Evolutionary conservation across 2,113 vertebrate genomes (phyloP).

Genomic region (Psophia crepitans): DNA sequence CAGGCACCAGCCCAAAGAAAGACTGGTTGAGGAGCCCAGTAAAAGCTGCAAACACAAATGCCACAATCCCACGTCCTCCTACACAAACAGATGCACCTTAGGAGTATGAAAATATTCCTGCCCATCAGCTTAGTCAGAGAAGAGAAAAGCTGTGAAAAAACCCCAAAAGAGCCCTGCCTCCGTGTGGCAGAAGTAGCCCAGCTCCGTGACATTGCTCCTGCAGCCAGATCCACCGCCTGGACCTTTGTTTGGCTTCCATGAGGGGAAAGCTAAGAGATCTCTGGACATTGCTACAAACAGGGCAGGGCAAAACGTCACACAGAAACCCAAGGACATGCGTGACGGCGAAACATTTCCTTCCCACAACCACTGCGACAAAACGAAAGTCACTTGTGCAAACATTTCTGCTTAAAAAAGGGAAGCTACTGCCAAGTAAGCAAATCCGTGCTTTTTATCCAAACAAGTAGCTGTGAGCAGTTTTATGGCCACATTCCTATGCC

Average conservation of each 20-base stretch:
- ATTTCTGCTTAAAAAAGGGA: background rate
- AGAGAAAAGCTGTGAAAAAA: conserved; percentile 10
- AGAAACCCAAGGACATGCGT: background rate
- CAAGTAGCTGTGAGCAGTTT: conserved; percentile 36
- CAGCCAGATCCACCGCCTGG: background rate
- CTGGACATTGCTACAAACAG: background rate
- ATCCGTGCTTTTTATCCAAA: conserved; percentile 28
- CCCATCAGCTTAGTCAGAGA: conserved; percentile 43
- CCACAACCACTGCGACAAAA: background rate
- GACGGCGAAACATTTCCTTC: background rate
- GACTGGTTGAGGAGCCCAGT: background rate
- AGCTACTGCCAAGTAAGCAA: conserved; percentile 37
- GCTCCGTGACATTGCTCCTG: background rate
- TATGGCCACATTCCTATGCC: conserved; percentile 36
- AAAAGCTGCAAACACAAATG: conserved; percentile 47
- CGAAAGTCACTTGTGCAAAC: conserved; percentile 25
- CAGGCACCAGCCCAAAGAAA: background rate
- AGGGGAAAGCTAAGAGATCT: background rate
- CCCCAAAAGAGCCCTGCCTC: background rate
- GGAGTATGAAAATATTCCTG: conserved; percentile 29
- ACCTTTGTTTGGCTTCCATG: background rate
- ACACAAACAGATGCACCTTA: conserved; percentile 47
- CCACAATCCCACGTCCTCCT: conserved; percentile 50
- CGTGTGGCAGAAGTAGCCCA: background rate
- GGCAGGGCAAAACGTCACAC: background rate